Percentiles rank a stretch among this genome's conserved stretches.
Conservation (phyloP, 2,797 vertebrate species). For the Coracias cyanogaster region DNA sequence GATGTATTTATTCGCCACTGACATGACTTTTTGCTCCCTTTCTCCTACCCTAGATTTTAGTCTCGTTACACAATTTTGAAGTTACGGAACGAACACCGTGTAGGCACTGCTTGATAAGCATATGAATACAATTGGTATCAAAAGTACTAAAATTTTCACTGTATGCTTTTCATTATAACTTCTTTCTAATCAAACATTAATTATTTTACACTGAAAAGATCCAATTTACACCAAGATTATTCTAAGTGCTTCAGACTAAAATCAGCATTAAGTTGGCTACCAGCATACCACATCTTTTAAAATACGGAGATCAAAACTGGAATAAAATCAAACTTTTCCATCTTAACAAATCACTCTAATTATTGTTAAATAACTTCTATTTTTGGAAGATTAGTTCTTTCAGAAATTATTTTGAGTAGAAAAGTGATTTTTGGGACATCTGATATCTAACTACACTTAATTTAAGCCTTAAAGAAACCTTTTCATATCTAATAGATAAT, state of each 20-base stretch:
- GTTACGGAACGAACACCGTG: background rate
- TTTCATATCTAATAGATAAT: background rate
- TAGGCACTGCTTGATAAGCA: background rate
- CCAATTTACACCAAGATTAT: background rate
- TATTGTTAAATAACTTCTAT: background rate
- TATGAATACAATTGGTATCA: background rate
- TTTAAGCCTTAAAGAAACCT: background rate
- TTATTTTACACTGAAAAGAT: background rate
- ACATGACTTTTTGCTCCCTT: background rate
- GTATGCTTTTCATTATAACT: background rate
- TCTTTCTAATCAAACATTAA: background rate
- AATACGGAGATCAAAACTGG: background rate
- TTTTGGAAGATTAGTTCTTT: background rate
- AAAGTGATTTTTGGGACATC: background rate
- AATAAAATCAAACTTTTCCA: background rate
- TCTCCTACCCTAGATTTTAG: background rate
- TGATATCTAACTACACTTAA: background rate
- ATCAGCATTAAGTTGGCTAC: background rate
- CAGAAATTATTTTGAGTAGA: background rate
- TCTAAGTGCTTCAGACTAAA: background rate
- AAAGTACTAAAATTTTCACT: background rate
- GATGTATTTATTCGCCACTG: background rate
- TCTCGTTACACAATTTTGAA: background rate
- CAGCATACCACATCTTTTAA: background rate
- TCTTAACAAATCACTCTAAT: background rate